Evolutionary conservation across 2,888 invertebrate genomes (phyloP), one percentile per base, ranked within the genome.

Genomic region (Euphydryas editha): DNA sequence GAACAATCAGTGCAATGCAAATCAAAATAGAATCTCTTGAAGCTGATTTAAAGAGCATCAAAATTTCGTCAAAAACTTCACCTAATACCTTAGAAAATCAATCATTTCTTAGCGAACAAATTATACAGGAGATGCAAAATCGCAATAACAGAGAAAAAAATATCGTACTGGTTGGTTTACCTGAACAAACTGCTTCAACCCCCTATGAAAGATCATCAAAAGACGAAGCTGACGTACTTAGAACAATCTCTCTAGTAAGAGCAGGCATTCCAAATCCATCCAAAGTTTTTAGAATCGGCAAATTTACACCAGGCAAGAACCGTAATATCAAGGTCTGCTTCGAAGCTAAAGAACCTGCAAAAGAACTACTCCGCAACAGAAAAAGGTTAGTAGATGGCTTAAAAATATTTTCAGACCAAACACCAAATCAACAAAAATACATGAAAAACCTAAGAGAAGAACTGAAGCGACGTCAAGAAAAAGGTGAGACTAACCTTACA

Each of bases 301-400:
- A 67, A n/a, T 71, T 60, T 15, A 20, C 7, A 15, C 59, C 67
- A 0, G 59, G 30, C 6, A 71, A 68, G 58, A 13, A 36, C 21
- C 66, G 68, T 18, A 62, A 20, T 18, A 63, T 71, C 11, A 68
- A 71, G 57, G n/a, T 68, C n/a, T 71, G 68, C 11, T 68, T 42
- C 37, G 64, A 67, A 30, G 4, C 44, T 49, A 11, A 24, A 55
- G 15, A 1, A 46, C 46, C 46, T 39, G 39, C 39, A 10, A 39
- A 39, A 39, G 39, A 39, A 39, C 39, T 39, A 11, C 39, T 39
- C 39, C 39, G 39, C 39, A 39, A 39, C 13, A 39, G 39, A 42
- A n/a, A n/a, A 15, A 42, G 15, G 15, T 42, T 42, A 42, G 15
- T 15, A 42, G 42, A 42, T 13, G 42, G 42, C 42, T 42, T 42